Base-by-base conservation (phyloP, 2,888 invertebrate genomes). In the Aporophyla lueneburgensis region DNA sequence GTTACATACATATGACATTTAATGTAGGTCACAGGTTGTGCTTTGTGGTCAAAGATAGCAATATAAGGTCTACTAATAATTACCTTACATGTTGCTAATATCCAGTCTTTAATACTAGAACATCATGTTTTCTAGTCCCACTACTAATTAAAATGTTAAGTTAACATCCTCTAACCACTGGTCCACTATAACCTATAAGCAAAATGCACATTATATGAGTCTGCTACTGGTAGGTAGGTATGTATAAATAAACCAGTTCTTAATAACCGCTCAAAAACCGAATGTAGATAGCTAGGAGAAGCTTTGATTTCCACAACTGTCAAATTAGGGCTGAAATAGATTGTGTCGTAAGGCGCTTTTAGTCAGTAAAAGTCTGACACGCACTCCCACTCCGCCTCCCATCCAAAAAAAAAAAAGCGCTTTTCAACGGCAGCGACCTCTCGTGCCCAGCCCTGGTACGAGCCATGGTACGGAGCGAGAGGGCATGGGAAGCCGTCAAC, bases 141-240 rank as follows among this genome's bases (percentile, higher is more conserved):
- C 33, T 24, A 59, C 69, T 80, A 72, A 84, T 82, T 69, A 70
- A 75, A n/a, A 72, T 72, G 70, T 84, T 72, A 51, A 61, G 40
- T 69, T 68, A 58, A 1, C 51, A 71, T 72, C 59, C 56, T 40
- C 40, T 76, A 71, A 69, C 77, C 24, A 54, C 16, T 68, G 49
- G 54, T 6, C 43, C n/a, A n/a, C n/a, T n/a, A n/a, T n/a, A n/a
- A n/a, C n/a, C 46, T 54, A 80, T 66, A 27, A 33, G 5, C 40
- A 49, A 27, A 70, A 70, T 61, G 10, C n/a, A 16, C 10, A 70
- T 33, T 46, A 21, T 14, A 49, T 1, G 51, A 71, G 27, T 27
- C 16, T 16, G 14, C 19, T 14, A 19, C 12, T 7, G 5, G 24
- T 40, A 12, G 33, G 46, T 49, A 19, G 12, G 16, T 33, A 46